phyloP scores from a whole-genome alignment of 2,888 invertebrate species.

The Dynastes grantii region DNA sequence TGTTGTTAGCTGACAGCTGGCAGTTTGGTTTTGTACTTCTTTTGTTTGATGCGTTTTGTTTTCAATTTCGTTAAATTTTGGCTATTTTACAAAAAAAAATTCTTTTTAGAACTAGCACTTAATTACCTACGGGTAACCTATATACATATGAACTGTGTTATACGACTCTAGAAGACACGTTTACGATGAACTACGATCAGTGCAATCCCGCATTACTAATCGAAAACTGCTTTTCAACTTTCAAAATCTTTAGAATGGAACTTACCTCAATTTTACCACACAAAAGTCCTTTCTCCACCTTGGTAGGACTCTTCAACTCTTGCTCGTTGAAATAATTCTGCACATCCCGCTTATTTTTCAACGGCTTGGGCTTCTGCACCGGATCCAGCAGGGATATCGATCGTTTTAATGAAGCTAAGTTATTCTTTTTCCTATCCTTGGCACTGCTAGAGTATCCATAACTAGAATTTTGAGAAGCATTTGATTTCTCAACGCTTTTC shows the following conservation, averaged over 20 bases:
- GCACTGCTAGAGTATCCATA: slow-evolving; percentile 59
- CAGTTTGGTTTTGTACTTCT: too few relatives aligned
- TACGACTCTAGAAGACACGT: too few relatives aligned
- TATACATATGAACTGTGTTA: too few relatives aligned
- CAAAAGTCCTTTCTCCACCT: slow-evolving; percentile 4
- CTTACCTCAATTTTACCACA: slow-evolving; percentile 2
- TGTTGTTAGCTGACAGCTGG: too few relatives aligned
- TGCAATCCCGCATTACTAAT: background rate
- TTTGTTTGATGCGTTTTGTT: too few relatives aligned
- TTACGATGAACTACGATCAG: too few relatives aligned
- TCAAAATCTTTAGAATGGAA: background rate
- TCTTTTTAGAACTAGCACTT: too few relatives aligned
- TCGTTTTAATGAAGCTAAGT: slow-evolving; percentile 73
- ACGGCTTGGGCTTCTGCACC: slow-evolving; percentile 63
- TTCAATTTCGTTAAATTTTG: too few relatives aligned
- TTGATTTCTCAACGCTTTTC: slow-evolving; percentile 66
- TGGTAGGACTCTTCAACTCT: slow-evolving; percentile 66
- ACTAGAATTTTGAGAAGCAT: slow-evolving; percentile 73
- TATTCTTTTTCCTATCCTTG: slow-evolving; percentile 59
- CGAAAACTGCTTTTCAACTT: background rate
- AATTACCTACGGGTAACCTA: too few relatives aligned
- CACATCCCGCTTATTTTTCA: slow-evolving; percentile 67
- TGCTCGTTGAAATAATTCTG: slow-evolving; percentile 67
- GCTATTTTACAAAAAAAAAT: too few relatives aligned
- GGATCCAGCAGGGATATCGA: slow-evolving; percentile 75